A percentile compares a stretch with the other conserved stretches of the same genome.
These are phyloP conservation scores for Stigmatopora argus DNA, from an alignment of 2,113 vertebrate genomes.

Conservation along the genomic window DNA sequence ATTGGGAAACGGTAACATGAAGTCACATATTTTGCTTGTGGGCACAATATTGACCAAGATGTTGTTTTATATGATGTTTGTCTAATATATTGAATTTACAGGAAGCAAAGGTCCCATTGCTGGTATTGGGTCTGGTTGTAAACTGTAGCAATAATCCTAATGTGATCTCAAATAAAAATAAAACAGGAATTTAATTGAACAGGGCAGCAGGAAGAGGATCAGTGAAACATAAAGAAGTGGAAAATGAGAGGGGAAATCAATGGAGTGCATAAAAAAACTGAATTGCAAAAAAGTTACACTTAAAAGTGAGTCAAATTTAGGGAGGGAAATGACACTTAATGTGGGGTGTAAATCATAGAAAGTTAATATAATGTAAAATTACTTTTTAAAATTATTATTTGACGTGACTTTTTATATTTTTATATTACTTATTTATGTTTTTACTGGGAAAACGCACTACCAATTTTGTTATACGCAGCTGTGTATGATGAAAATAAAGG, in stretches of 20 bases:
- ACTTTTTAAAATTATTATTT: neutral
- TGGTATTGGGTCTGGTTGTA: conserved; percentile 21
- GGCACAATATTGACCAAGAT: conserved; percentile 49
- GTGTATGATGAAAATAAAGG: no score
- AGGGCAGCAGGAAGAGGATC: neutral
- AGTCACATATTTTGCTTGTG: conserved; percentile 47
- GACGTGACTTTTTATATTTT: no score
- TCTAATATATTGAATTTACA: conserved; percentile 36
- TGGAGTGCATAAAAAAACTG: neutral
- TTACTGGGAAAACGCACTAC: no score
- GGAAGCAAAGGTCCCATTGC: conserved; percentile 13
- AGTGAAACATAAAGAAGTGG: neutral
- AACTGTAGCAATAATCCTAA: neutral
- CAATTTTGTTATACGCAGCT: no score
- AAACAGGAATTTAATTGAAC: neutral
- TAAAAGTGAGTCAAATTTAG: neutral
- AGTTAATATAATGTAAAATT: neutral
- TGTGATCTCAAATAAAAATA: neutral
- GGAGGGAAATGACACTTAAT: no score
- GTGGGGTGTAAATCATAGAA: no score
- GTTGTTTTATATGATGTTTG: conserved; percentile 16
- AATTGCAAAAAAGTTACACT: neutral
- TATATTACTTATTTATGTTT: no score
- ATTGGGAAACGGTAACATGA: conserved; percentile 47
- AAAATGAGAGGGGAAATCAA: neutral